A percentile compares a stretch with the other conserved stretches of the same genome.
phyloP scores from a whole-genome alignment of 1,140 invertebrate species.

The Neodiprion virginianus region DNA sequence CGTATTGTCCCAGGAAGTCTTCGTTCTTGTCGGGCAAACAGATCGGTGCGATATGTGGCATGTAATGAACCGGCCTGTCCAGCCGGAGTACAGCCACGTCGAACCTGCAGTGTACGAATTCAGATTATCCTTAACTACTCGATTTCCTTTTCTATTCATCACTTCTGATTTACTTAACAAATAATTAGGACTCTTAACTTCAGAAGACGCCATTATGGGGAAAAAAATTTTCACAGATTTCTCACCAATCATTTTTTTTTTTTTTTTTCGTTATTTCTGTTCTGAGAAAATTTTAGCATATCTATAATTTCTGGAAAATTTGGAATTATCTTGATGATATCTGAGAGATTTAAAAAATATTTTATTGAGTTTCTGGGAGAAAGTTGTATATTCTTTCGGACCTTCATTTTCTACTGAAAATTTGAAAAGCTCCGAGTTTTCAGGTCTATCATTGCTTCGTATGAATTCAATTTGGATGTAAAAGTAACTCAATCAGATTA shows the following conservation, averaged over 20 bases:
- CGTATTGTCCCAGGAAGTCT: conserved; percentile 88
- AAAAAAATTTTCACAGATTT: neutral
- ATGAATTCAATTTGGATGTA: too few species aligned
- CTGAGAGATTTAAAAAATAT: too few species aligned
- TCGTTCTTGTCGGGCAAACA: conserved; percentile 90
- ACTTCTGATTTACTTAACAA: neutral
- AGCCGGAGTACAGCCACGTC: conserved; percentile 91
- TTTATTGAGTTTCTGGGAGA: too few species aligned
- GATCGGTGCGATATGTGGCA: conserved; percentile 92
- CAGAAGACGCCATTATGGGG: conserved; percentile 13
- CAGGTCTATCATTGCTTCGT: too few species aligned
- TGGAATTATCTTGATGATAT: too few species aligned
- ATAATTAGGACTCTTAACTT: conserved; percentile 11
- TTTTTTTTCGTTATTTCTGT: conserved; percentile 3
- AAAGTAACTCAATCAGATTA: too few species aligned
- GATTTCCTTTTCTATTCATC: neutral
- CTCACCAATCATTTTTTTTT: conserved; percentile 6
- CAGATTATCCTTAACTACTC: too few species aligned
- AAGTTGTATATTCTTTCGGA: too few species aligned
- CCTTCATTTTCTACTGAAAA: too few species aligned
- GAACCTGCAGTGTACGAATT: conserved; percentile 63
- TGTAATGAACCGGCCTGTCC: conserved; percentile 86
- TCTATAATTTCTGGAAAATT: too few species aligned
- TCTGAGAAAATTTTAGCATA: neutral
- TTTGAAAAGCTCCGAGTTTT: too few species aligned